Evolutionary conservation across 2,113 vertebrate species (phyloP).

Genomic region (Fulmarus glacialis): DNA sequence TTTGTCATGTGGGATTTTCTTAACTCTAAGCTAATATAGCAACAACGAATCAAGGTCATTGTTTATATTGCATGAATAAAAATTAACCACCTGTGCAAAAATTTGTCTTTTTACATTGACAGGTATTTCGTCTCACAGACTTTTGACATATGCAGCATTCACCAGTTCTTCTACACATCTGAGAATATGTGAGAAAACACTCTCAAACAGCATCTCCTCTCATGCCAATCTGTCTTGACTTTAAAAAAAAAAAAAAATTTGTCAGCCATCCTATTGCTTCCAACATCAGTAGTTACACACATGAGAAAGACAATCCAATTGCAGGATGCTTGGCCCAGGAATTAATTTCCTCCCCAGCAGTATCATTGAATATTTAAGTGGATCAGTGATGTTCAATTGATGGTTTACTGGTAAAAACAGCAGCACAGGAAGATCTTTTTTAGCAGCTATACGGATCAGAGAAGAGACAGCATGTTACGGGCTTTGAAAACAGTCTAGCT

Average conservation of each 20-base stretch:
- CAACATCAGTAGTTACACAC: background rate
- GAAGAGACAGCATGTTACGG: accelerated
- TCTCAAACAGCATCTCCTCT: background rate
- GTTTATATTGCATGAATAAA: background rate
- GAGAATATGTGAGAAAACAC: background rate
- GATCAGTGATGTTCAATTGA: background rate
- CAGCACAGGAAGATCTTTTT: background rate
- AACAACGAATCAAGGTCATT: constrained; percentile 16
- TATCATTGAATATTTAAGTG: background rate
- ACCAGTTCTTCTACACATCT: background rate
- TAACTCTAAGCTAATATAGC: background rate
- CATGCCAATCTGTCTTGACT: background rate
- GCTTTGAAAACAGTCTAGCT: background rate
- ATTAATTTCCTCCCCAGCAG: background rate
- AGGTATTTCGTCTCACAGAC: background rate
- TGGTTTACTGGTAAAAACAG: background rate
- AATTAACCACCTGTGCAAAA: background rate
- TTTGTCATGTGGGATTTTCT: constrained; percentile 31
- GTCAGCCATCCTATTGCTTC: background rate
- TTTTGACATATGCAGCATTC: background rate
- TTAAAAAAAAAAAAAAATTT: background rate
- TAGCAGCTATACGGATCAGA: background rate
- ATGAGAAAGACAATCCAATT: background rate
- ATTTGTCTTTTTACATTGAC: background rate
- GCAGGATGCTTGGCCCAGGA: background rate